phyloP scores from a whole-genome alignment of 2,113 vertebrate species.

The Neoarius graeffei region DNA sequence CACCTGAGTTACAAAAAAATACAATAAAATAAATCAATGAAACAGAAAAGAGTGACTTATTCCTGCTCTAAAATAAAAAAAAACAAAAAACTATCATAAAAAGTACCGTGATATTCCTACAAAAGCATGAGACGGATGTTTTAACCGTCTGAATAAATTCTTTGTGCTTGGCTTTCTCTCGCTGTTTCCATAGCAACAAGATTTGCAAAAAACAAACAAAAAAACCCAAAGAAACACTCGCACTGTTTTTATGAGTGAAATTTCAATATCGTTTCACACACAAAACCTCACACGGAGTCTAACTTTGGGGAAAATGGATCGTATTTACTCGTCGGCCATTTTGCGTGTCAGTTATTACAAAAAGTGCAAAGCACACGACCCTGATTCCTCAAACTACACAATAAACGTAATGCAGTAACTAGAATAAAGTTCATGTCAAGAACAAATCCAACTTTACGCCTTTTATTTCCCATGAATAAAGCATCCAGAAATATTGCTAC shows the following conservation, averaged over 20 bases:
- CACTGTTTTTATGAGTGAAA: neutral
- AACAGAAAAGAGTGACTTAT: neutral
- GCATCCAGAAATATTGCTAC: no score
- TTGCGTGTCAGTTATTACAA: neutral
- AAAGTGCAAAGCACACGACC: neutral
- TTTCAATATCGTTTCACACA: neutral
- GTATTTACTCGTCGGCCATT: neutral
- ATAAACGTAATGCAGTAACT: neutral
- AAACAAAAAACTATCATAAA: neutral
- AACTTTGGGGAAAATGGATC: neutral
- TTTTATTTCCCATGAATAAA: no score
- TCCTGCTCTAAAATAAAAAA: neutral
- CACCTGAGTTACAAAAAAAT: constrained; percentile 56
- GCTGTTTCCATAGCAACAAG: neutral
- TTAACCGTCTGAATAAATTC: neutral
- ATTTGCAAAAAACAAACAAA: neutral
- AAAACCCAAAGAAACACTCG: no score
- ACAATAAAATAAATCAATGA: neutral
- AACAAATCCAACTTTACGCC: no score
- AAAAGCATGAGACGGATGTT: neutral
- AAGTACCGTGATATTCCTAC: neutral
- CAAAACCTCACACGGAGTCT: neutral
- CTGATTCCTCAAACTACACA: neutral
- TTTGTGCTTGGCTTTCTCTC: neutral
- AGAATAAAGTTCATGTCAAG: neutral